Base-by-base conservation (phyloP, 1,140 invertebrate species). In the Bombus terrestris region DNA sequence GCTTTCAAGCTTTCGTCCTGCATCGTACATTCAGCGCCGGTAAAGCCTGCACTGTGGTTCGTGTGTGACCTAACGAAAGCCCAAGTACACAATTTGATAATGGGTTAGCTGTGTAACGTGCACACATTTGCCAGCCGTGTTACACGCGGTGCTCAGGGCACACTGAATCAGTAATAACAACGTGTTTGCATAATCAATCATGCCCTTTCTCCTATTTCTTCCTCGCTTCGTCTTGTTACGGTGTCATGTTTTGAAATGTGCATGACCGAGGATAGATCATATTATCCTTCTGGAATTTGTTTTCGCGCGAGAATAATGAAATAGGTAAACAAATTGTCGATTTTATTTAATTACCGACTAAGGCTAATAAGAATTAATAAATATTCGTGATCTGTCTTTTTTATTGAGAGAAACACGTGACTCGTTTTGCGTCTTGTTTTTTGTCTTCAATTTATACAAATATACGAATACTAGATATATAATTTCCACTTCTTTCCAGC, bases 51-150 rank as follows among this genome's bases (percentile, higher is more conserved):
- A 86, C 86, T 87, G 86, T 88, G 90, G 90, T 91, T 89, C 85
- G 87, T 79, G 83, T 75, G 88, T 88, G 91, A 91, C 90, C 86
- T 89, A 92, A 92, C 87, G 92, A 86, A 92, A 93, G 88, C 91
- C 88, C 89, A 88, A 89, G 91, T 93, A 92, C 88, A 91, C 92
- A 94, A 94, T 93, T 93, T 93, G 93, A 94, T 94, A 94, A 94
- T 93, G 93, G 93, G 92, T 93, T 94, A 93, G 88, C 91, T 90
- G 92, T 93, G 93, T 93, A 93, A 92, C 90, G 86, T 90, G 92
- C 90, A 89, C 88, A 91, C 92, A 91, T 90, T 92, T 88, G 71
- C 64, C 69, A 53, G 78, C 53, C 83, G 72, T 87, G 86, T 83
- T 87, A 88, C 89, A 89, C 88, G 89, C 88, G 89, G 41, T 81